Percentiles rank a stretch among this genome's conserved stretches.
These are phyloP conservation scores for Phenganax marumi DNA, from an alignment of 92 coral and sea anemone genomes.

Conservation along the genomic window DNA sequence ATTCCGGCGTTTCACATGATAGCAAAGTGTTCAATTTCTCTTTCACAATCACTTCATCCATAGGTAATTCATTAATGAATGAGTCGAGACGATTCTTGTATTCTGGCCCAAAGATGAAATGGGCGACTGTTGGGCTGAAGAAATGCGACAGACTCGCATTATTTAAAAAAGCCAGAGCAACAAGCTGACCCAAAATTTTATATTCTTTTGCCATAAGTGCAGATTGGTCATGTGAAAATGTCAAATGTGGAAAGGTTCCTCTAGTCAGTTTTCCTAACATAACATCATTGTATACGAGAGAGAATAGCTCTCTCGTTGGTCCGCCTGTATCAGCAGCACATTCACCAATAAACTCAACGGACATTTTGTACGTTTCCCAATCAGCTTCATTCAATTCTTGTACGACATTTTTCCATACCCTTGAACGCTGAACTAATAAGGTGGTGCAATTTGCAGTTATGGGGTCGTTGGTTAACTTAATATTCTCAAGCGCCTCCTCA, in stretches of 20 bases:
- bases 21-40: slow-evolving; percentile 40
- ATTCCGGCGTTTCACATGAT: slow-evolving; percentile 26
- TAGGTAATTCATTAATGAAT: slow-evolving; percentile 22
- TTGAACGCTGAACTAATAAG: slow-evolving; percentile 20
- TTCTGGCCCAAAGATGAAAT: slow-evolving; percentile 39
- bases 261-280: slow-evolving; percentile 42
- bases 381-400: slow-evolving; percentile 24
- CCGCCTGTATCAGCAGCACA: slow-evolving; percentile 53
- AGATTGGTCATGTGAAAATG: slow-evolving; percentile 56
- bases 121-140: slow-evolving; percentile 48
- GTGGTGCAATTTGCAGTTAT: not conserved
- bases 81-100: not conserved
- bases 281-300: slow-evolving; percentile 34
- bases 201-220: slow-evolving; percentile 52
- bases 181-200: slow-evolving; percentile 50
- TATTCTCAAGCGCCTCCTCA: not conserved
- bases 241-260: slow-evolving; percentile 53
- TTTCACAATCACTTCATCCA: slow-evolving; percentile 31
- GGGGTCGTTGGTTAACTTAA: not conserved
- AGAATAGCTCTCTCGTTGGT: slow-evolving; percentile 47
- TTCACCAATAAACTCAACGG: slow-evolving; percentile 50
- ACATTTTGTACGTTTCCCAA: slow-evolving; percentile 11
- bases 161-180: slow-evolving; percentile 57
- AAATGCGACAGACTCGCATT: slow-evolving; percentile 55
- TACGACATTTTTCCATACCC: slow-evolving; percentile 10